Conservation (phyloP, 2,113 vertebrate genomes). For the Antennarius striatus region DNA sequence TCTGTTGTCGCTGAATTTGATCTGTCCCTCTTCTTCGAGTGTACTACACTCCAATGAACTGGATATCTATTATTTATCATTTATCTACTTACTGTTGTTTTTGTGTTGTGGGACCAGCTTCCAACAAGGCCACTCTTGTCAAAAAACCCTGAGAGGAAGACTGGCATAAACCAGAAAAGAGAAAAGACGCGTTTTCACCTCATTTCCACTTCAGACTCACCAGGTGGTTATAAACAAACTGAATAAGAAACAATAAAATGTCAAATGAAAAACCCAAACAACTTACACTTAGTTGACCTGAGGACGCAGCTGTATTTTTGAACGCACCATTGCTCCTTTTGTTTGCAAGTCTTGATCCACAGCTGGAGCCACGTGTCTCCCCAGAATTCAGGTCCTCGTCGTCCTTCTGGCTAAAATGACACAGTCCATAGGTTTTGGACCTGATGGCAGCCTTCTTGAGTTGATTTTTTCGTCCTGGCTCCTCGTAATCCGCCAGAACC, state of each 20-base stretch:
- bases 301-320: slow-evolving; percentile 11
- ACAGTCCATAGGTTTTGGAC: slow-evolving; percentile 67
- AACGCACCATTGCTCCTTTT: slow-evolving; percentile 43
- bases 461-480: slow-evolving; percentile 17
- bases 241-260: too few relatives aligned
- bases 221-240: too few relatives aligned
- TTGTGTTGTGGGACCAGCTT: slow-evolving; percentile 43
- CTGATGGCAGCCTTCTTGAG: slow-evolving; percentile 50
- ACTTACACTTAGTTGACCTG: slow-evolving; percentile 47
- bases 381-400: slow-evolving; percentile 24
- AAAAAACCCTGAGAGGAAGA: slow-evolving; percentile 49
- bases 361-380: slow-evolving; percentile 43
- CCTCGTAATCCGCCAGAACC: slow-evolving; percentile 44
- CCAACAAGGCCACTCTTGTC: slow-evolving; percentile 34
- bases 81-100: slow-evolving; percentile 71
- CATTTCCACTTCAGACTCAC: background rate
- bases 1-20: slow-evolving; percentile 56
- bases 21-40: slow-evolving; percentile 44
- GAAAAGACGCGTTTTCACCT: background rate
- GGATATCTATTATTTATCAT: slow-evolving; percentile 61
- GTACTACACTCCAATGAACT: slow-evolving; percentile 30
- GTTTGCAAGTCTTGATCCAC: slow-evolving; percentile 40
- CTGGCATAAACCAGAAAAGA: slow-evolving; percentile 10
- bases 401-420: slow-evolving; percentile 50
- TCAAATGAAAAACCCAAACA: background rate